Evolutionary conservation across 2,113 vertebrate genomes (phyloP).

Genomic region (Piprites chloris): DNA sequence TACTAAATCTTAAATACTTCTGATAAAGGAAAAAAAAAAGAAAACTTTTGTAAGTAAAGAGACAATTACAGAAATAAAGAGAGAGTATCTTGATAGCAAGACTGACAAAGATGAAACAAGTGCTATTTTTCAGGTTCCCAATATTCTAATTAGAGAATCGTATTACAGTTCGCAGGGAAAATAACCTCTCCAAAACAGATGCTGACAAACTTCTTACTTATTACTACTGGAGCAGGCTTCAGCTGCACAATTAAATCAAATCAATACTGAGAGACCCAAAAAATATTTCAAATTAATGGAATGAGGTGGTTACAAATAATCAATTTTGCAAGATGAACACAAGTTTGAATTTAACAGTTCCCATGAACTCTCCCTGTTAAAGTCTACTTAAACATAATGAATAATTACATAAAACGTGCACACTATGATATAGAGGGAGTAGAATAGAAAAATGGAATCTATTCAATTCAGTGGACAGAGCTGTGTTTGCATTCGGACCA

Average conservation of each 20-base stretch:
- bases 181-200: background rate
- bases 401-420: background rate
- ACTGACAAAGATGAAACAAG: background rate
- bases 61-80: background rate
- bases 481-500: background rate
- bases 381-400: background rate
- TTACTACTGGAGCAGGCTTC: background rate
- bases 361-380: background rate
- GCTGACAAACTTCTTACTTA: background rate
- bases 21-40: background rate
- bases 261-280: background rate
- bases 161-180: background rate
- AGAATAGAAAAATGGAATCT: background rate
- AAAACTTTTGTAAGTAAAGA: background rate
- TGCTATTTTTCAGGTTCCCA: background rate
- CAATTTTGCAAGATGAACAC: background rate
- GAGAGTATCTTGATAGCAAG: rapidly evolving
- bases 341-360: background rate
- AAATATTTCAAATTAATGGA: background rate
- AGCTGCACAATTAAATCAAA: background rate
- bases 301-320: background rate
- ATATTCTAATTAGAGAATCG: background rate
- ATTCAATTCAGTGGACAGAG: background rate
- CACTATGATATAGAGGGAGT: background rate
- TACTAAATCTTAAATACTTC: background rate